Base-by-base conservation (phyloP, 2,113 vertebrate genomes). In the Salvelinus fontinalis region DNA sequence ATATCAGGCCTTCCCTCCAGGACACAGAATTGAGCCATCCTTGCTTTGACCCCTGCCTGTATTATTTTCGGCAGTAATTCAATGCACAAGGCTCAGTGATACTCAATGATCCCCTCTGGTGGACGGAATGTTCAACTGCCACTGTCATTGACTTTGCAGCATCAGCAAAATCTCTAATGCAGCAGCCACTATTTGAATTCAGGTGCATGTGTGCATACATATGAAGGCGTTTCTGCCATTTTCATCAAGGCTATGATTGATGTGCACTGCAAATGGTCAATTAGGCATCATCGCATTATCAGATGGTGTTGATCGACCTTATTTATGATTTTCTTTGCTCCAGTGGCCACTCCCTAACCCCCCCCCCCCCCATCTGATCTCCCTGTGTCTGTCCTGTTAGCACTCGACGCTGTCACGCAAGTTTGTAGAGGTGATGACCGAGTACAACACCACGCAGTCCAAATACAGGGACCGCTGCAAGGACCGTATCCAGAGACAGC, bases 391-490 rank as follows among this genome's bases (percentile, higher is more conserved):
- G 18, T 34, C 54, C 2, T 1, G 27, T 9, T 85, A 97, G 96
- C 96, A 97, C 91, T 97, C 96, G 31, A 97, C 96, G 9, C 94
- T 97, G 86, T 97, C 97, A 39, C 95, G 96, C 71, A 97, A 97
- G 91, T 98, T 98, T 77, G 97, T 98, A 92, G 97, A 98, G 86
- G 96, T 98, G 89, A 98, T 98, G 97, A 97, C 96, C 24, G 96
- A 98, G 88, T 98, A 97, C 92, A 98, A 98, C 81, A 95, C 96
- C 70, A 98, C 96, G 87, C 97, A 98, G 92, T 97, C 97, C 91
- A 97, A 98, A 90, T 98, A 97, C 89, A 94, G 97, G 27, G 97
- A 98, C 90, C 95, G 97, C 84, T 97, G 96, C 95, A 97, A 97
- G 93, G 96, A 97, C 90, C 93, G 97, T 69, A 98, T 98, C 92